Conservation (phyloP, 2,888 invertebrate species). For the Galerucella calmariensis region DNA sequence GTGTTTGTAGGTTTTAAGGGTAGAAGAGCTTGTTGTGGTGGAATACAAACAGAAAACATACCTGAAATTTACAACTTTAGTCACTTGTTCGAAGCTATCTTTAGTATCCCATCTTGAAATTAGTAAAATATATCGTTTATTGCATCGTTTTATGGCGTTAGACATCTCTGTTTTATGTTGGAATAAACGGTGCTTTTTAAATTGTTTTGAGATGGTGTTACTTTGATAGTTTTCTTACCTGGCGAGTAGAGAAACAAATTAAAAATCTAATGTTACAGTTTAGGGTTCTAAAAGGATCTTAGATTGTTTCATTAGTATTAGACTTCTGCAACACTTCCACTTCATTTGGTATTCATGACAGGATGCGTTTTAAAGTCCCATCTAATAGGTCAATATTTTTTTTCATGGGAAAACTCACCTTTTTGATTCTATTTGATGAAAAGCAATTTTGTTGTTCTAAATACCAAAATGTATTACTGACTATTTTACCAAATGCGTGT, state of each 20-base stretch:
- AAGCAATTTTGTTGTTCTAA: background rate
- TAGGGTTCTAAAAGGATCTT: constrained; percentile 6
- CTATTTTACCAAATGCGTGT: constrained; percentile 1
- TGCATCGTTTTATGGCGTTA: background rate
- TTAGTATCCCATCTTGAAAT: background rate
- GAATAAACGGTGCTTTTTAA: background rate
- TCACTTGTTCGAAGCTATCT: background rate
- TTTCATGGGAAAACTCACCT: constrained; percentile 1
- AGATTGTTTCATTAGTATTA: constrained; percentile 10
- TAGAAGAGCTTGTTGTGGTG: background rate
- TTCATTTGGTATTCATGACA: background rate
- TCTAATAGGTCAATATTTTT: background rate
- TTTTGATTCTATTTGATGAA: background rate
- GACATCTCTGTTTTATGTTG: background rate
- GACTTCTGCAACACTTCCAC: background rate
- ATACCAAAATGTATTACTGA: background rate
- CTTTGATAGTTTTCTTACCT: background rate
- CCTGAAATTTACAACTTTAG: background rate
- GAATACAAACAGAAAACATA: background rate
- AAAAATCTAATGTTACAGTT: constrained; percentile 12
- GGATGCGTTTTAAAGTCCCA: background rate
- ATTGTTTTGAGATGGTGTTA: background rate
- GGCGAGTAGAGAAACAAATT: background rate
- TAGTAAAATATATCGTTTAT: background rate
- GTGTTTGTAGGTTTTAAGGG: background rate